A percentile compares a stretch with the other conserved stretches of the same genome.
phyloP scores from a whole-genome alignment of 2,113 vertebrate species.

The Sterrhoptilus dennistouni region DNA sequence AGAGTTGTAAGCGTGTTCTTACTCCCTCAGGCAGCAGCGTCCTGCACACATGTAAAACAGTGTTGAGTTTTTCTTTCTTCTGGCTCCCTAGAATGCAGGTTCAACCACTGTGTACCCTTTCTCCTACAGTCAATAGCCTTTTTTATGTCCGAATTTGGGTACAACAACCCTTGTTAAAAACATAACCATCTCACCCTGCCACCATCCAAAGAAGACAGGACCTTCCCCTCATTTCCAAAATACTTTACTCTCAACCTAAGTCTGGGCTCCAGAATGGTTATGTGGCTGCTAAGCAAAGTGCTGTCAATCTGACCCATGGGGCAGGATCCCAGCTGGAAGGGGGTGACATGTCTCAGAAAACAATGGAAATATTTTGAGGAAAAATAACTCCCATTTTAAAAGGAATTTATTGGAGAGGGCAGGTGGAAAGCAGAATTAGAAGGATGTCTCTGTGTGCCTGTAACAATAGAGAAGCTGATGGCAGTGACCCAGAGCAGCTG shows the following conservation, averaged over 20 bases:
- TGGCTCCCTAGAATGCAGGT: neutral
- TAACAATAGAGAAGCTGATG: neutral
- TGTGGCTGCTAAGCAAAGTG: neutral
- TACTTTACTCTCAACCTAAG: neutral
- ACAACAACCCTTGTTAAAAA: neutral
- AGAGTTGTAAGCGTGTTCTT: constrained; percentile 3
- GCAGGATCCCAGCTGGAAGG: neutral
- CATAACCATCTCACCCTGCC: neutral
- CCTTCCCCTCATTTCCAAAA: neutral
- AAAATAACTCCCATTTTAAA: neutral
- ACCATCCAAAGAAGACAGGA: neutral
- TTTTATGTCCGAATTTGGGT: neutral
- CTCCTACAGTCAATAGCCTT: neutral
- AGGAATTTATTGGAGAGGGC: neutral
- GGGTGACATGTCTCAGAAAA: neutral
- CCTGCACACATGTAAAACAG: constrained; percentile 7
- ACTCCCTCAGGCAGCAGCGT: neutral
- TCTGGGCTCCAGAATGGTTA: neutral
- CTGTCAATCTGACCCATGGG: rapidly evolving
- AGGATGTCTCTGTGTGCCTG: neutral
- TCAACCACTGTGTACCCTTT: rapidly evolving
- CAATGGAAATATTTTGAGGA: constrained; percentile 9
- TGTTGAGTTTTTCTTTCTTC: neutral
- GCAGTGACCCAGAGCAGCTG: neutral
- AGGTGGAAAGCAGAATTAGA: neutral